Percentiles rank a stretch among this genome's conserved stretches.
Evolutionary conservation across 2,888 invertebrate genomes (phyloP).

Genomic region (Platycnemis pennipes): DNA sequence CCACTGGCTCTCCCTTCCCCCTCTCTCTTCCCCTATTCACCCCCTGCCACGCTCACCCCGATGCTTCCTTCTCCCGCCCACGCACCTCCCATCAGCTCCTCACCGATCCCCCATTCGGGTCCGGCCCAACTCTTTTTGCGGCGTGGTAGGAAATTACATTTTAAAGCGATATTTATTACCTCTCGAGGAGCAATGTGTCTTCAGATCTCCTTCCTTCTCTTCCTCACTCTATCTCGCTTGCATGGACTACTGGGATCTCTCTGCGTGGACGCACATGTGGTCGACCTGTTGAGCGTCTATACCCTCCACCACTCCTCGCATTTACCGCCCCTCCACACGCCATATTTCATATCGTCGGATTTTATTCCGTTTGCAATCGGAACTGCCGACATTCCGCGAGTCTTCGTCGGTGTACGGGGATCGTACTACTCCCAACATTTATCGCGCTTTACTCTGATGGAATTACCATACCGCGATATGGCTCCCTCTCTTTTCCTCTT

Average conservation of each 20-base stretch:
- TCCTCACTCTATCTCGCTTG: not conserved
- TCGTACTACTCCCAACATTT: not conserved
- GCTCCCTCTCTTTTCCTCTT: not conserved
- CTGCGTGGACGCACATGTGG: conserved; percentile 58
- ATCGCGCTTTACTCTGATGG: not conserved
- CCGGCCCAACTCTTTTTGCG: not conserved
- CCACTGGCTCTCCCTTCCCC: not conserved
- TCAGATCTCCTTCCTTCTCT: conserved; percentile 33
- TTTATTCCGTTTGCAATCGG: conserved; percentile 35
- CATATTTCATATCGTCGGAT: conserved; percentile 32
- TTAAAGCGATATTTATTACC: conserved; percentile 36
- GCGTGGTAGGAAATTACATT: conserved; percentile 4
- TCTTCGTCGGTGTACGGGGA: not conserved
- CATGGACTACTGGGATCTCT: not conserved
- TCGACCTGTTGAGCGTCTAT: conserved; percentile 60
- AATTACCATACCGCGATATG: not conserved
- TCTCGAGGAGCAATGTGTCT: conserved; percentile 29
- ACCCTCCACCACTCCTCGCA: not conserved
- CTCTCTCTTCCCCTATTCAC: not conserved
- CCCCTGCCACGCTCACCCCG: not conserved
- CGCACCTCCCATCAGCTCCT: not conserved
- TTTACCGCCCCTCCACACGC: not conserved
- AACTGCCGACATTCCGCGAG: not conserved
- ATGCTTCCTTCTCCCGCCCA: not conserved
- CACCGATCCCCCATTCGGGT: not conserved